These are phyloP conservation scores for Lepidothrix coronata DNA, from an alignment of 2,113 vertebrate genomes.

Conservation along the genomic window DNA sequence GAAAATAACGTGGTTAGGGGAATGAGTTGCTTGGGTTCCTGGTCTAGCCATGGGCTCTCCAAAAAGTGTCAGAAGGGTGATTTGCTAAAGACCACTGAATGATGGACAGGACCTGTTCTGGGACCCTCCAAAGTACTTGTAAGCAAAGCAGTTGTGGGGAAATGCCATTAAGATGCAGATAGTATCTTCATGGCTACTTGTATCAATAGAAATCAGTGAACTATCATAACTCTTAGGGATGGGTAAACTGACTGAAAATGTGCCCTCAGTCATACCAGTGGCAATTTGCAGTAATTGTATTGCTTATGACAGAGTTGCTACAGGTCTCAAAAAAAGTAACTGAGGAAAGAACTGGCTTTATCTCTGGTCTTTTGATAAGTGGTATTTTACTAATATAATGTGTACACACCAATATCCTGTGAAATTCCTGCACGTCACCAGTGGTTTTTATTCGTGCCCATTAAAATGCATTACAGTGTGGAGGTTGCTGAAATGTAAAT, in stretches of 20 bases:
- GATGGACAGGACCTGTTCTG: slow-evolving; percentile 16
- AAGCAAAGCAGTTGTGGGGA: slow-evolving; percentile 49
- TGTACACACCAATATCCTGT: slow-evolving; percentile 63
- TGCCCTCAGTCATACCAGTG: neutral
- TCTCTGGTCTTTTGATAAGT: slow-evolving; percentile 50
- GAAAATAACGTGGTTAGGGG: neutral
- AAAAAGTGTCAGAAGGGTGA: neutral
- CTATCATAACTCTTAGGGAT: slow-evolving; percentile 26
- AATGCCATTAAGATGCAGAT: slow-evolving; percentile 51
- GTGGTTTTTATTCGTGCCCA: slow-evolving; percentile 27
- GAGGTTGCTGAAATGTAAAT: slow-evolving; percentile 61
- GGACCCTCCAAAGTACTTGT: slow-evolving; percentile 17
- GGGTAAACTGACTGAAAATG: neutral
- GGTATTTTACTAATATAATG: slow-evolving; percentile 61
- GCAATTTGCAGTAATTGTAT: neutral
- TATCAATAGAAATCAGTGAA: slow-evolving; percentile 24
- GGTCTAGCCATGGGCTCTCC: neutral
- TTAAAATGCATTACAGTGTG: slow-evolving; percentile 49
- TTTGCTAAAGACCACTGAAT: neutral
- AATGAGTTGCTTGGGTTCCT: neutral
- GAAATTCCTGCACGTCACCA: slow-evolving; percentile 62
- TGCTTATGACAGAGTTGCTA: neutral
- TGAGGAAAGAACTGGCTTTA: slow-evolving; percentile 58
- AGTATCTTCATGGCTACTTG: slow-evolving; percentile 24
- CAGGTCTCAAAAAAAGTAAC: slow-evolving; percentile 15